A percentile compares a stretch with the other conserved stretches of the same genome.
Conservation (phyloP, 2,888 invertebrate genomes). For the Nymphalis polychloros region DNA sequence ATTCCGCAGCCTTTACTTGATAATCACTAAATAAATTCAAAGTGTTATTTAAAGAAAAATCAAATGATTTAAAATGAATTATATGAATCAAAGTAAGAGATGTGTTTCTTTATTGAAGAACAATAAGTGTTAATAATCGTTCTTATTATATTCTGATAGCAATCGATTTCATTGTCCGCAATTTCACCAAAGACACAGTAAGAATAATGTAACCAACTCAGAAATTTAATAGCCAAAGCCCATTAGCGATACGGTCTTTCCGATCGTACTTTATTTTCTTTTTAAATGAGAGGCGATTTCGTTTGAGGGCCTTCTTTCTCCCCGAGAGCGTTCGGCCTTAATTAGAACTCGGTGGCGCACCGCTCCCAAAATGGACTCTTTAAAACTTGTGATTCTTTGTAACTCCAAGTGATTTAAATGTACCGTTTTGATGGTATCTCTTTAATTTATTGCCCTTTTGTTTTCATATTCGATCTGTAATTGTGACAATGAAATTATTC, state of each 20-base stretch:
- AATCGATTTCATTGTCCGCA: background rate
- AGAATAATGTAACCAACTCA: background rate
- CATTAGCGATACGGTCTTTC: slow-evolving; percentile 44
- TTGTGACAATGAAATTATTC: background rate
- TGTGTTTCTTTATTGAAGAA: too few relatives aligned
- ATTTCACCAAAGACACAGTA: background rate
- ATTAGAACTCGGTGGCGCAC: slow-evolving; percentile 54
- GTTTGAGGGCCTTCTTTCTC: slow-evolving; percentile 43
- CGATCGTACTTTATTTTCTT: slow-evolving; percentile 50
- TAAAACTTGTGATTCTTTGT: slow-evolving; percentile 59
- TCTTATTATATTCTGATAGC: too few relatives aligned
- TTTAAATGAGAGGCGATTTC: slow-evolving; percentile 51
- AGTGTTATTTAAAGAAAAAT: too few relatives aligned
- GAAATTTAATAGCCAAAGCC: slow-evolving; percentile 29
- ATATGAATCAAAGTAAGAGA: too few relatives aligned
- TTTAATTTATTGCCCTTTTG: slow-evolving; percentile 15
- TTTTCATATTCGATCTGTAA: slow-evolving; percentile 5
- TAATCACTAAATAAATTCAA: too few relatives aligned
- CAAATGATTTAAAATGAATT: too few relatives aligned
- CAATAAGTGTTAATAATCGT: too few relatives aligned
- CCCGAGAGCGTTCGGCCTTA: slow-evolving; percentile 51
- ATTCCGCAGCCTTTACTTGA: too few relatives aligned
- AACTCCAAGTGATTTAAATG: slow-evolving; percentile 24
- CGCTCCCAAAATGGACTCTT: slow-evolving; percentile 58
- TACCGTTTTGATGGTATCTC: slow-evolving; percentile 5